Evolutionary conservation across 2,888 invertebrate species (phyloP), one percentile per base, ranked within the genome.

Genomic region (Sesamia inferens): DNA sequence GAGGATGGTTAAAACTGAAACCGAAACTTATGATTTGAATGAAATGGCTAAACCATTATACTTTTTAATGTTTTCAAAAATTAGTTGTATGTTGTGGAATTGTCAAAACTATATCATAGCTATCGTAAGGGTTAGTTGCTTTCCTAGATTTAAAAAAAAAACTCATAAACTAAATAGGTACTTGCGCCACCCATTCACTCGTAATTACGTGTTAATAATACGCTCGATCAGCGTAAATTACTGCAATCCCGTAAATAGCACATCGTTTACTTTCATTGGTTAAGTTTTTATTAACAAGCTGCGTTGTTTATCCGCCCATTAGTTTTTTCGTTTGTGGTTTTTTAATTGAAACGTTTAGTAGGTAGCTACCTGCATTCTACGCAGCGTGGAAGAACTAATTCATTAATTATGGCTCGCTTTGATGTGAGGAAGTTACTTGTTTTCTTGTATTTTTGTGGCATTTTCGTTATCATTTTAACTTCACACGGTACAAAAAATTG

Each of bases 341-440:
- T 80, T 78, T 68, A 7, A 7, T 19, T 55, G 8, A 57, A 78
- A 44, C 65, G 11, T 70, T 47, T 42, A 39, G 42, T 39, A 39
- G 31, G 62, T 67, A 73, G 76, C 84, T 85, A 83, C 84, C 84
- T 85, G 76, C 63, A 58, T 79, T 74, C 51, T 71, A 74, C 68
- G 57, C 58, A 68, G 39, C 62, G 71, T 66, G 76, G 57, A 80
- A 75, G 66, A 70, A 64, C 68, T 47, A 72, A 78, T 76, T 81
- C 71, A 82, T 81, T 71, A 64, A 74, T 42, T 68, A 74, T 57
- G 22, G 39, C 54, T 59, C 48, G 44, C 24, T 64, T 8, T 61
- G 39, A 24, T 62, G 74, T 74, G 65, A 74, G 75, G 83, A 80
- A 78, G 78, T 70, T 58, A 63, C 42, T 57, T 61, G 24, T 64